Conservation (phyloP, 2,113 vertebrate genomes). For the Misgurnus mizolepis region DNA sequence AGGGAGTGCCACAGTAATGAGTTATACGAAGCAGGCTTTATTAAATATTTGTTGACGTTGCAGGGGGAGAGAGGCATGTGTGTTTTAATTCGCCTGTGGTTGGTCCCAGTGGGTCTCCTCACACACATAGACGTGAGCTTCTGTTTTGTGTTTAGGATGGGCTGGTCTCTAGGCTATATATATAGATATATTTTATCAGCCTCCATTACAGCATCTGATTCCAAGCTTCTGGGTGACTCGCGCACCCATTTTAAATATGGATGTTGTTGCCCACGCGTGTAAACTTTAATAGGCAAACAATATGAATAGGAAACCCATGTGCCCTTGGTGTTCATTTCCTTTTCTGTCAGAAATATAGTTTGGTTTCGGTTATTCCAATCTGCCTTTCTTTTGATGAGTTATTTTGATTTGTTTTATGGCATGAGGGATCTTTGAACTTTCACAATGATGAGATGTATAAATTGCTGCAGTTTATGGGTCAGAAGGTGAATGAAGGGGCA, state of each 20-base stretch:
- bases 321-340: conserved; percentile 10
- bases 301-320: conserved; percentile 23
- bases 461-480: conserved; percentile 39
- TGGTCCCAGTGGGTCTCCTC: conserved; percentile 56
- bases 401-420: conserved; percentile 44
- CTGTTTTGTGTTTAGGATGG: conserved; percentile 46
- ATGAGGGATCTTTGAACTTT: conserved; percentile 48
- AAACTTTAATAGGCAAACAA: conserved; percentile 1
- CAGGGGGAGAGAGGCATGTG: conserved; percentile 44
- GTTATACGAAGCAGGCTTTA: conserved; percentile 64
- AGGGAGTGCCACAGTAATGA: conserved; percentile 64
- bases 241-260: conserved; percentile 32
- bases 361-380: conserved; percentile 29
- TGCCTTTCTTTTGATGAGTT: neutral
- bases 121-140: conserved; percentile 41
- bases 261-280: conserved; percentile 46
- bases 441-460: conserved; percentile 48
- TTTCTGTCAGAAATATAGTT: conserved; percentile 30
- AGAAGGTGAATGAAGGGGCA: conserved; percentile 46
- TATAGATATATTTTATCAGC: conserved; percentile 2
- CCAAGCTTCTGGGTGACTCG: conserved; percentile 45
- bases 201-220: conserved; percentile 46
- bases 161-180: conserved; percentile 28
- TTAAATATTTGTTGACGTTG: conserved; percentile 71
- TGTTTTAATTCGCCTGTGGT: conserved; percentile 61